Base-by-base conservation (phyloP, 2,888 invertebrate genomes). In the Napeogenes inachia region DNA sequence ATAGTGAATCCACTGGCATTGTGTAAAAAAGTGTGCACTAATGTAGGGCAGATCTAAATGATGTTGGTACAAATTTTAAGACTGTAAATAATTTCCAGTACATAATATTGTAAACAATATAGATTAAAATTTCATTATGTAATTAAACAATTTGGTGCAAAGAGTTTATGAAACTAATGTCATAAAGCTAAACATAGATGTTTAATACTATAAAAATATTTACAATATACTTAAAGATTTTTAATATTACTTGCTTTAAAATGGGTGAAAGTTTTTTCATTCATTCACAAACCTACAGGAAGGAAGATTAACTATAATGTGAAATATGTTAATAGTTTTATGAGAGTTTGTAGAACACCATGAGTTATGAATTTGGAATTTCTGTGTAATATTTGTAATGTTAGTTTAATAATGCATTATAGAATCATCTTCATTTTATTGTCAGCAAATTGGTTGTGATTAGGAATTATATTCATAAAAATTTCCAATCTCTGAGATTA, bases 1-100 rank as follows among this genome's bases (percentile, higher is more conserved):
- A 76, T 82, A 81, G 79, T 78, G 73, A 78, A 78, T 67, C 75
- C 77, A 77, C 81, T 80, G 74, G 76, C 78, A 77, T 79, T 75
- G 75, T 72, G 77, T 75, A 73, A 67, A 69, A 72, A 68, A 69
- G 66, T 85, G 81, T 83, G 83, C 75, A 82, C 85, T 82, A 75
- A 78, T 76, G 76, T 80, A 79, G 72, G 75, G 71, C 75, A 81
- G 80, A 77, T 76, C 75, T 74, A 75, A 77, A 76, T 76, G 77
- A 81, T 82, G 79, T 74, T 82, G 86, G 86, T 89, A 87, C 87
- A 88, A 88, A 87, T 82, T 76, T 81, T 79, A 87, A 87, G 88
- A 87, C 87, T 89, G 88, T 84, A 82, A 81, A 81, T 76, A 78
- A 72, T 76, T 74, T 75, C 71, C 75, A 79, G 67, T 67, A 64